Conservation (phyloP, 2,113 vertebrate species). For the Limnothrissa miodon region DNA sequence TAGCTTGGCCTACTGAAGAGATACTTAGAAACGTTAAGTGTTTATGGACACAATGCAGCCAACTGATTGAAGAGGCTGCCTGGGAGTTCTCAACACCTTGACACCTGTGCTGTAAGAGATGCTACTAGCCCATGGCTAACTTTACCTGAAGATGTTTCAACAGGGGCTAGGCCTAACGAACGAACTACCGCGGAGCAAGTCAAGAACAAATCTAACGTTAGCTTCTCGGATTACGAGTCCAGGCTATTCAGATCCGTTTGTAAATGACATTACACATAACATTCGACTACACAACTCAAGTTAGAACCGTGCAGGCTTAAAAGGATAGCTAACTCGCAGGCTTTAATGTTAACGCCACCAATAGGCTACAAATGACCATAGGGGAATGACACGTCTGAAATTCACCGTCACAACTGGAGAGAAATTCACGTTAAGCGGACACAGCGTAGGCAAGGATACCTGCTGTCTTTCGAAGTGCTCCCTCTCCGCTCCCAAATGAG, state of each 20-base stretch:
- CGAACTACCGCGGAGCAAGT: background rate
- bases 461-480: constrained; percentile 93
- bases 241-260: too few species aligned
- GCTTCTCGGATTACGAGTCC: too few species aligned
- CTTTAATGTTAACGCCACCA: background rate
- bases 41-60: background rate
- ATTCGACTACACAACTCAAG: too few species aligned
- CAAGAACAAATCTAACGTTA: background rate
- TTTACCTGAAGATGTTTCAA: background rate
- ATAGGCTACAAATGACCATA: too few species aligned
- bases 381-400: background rate
- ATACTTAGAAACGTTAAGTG: too few species aligned
- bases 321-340: background rate
- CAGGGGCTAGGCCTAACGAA: background rate
- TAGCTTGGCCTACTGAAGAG: background rate
- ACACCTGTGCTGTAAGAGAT: background rate
- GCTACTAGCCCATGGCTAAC: background rate
- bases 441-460: constrained; percentile 56
- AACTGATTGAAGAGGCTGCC: background rate
- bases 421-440: background rate
- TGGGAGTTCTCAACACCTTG: background rate
- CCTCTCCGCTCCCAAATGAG: constrained; percentile 84
- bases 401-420: background rate
- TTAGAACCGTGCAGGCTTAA: background rate
- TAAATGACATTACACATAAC: too few species aligned